These are phyloP conservation scores for Eospalax fontanierii DNA, from an alignment of 2,797 vertebrate genomes.

Conservation along the genomic window DNA sequence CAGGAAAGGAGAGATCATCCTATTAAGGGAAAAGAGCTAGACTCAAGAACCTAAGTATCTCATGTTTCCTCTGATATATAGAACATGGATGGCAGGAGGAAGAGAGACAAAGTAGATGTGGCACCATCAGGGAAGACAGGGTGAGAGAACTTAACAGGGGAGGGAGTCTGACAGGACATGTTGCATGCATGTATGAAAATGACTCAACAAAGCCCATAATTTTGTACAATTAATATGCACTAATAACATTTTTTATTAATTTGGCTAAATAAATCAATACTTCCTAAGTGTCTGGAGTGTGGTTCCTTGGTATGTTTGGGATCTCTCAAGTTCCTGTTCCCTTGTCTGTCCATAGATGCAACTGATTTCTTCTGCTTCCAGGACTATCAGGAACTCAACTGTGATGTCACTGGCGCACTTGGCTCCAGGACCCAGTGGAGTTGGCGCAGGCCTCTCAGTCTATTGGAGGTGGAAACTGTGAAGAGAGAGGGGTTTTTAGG, in stretches of 20 bases:
- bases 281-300: background rate
- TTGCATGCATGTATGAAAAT: background rate
- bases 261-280: background rate
- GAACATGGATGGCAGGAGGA: background rate
- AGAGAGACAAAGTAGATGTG: background rate
- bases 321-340: background rate
- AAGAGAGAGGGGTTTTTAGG: background rate
- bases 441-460: background rate
- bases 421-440: background rate
- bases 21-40: background rate
- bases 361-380: background rate
- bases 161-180: background rate
- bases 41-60: too few relatives aligned
- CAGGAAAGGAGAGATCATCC: background rate
- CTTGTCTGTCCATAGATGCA: background rate
- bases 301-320: background rate
- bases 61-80: background rate
- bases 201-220: background rate
- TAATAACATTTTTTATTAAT: background rate
- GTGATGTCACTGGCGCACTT: background rate
- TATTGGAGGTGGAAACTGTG: constrained; percentile 1
- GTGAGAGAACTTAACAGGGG: background rate
- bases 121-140: background rate
- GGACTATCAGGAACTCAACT: background rate
- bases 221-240: background rate